Evolutionary conservation across 2,113 vertebrate species (phyloP).

Genomic region (Cygnus atratus): DNA sequence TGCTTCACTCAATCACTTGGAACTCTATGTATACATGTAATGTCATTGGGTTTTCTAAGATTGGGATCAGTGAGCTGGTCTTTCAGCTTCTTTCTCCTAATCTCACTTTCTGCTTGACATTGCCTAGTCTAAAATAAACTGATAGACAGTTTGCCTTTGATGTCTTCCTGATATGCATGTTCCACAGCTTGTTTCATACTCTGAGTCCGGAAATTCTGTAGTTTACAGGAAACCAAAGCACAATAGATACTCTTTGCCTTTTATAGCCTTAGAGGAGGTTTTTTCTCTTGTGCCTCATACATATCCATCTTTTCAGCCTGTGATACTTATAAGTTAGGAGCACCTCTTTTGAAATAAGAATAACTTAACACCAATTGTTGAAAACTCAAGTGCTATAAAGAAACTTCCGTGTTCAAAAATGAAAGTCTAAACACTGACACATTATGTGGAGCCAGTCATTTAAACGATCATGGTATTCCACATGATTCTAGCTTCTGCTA

Average conservation of each 20-base stretch:
- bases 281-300: background rate
- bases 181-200: background rate
- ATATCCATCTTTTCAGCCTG: background rate
- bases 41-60: background rate
- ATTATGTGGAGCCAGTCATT: background rate
- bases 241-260: background rate
- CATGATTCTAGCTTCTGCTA: background rate
- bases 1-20: background rate
- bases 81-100: background rate
- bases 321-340: fast-evolving
- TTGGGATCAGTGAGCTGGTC: background rate
- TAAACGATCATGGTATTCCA: background rate
- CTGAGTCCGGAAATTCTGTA: background rate
- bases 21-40: background rate
- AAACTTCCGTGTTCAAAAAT: background rate
- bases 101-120: background rate
- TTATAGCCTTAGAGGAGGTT: background rate
- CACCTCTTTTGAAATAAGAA: background rate
- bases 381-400: background rate
- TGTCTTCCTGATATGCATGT: fast-evolving
- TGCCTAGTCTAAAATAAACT: background rate
- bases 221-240: background rate
- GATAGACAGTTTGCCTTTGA: background rate
- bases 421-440: background rate
- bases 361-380: background rate